These are phyloP conservation scores for Tridacna crocea DNA, from an alignment of 2,888 invertebrate species.

Conservation along the genomic window DNA sequence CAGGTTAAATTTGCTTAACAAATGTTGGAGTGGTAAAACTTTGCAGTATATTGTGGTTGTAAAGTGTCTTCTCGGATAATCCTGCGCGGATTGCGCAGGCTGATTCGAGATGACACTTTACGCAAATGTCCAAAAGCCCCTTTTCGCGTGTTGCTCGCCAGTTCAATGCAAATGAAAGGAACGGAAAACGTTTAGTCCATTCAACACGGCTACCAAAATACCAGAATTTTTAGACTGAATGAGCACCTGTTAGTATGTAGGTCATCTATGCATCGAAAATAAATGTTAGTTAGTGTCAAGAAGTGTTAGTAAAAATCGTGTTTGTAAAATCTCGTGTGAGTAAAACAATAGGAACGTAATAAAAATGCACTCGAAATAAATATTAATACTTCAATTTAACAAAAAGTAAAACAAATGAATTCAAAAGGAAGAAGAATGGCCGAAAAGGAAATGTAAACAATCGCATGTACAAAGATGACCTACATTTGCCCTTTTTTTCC, in stretches of 20 bases:
- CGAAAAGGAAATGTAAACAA: slow-evolving; percentile 21
- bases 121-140: too few relatives aligned
- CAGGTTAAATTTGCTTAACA: too few relatives aligned
- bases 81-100: too few relatives aligned
- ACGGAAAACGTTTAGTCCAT: too few relatives aligned
- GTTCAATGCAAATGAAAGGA: too few relatives aligned
- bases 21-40: too few relatives aligned
- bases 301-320: slow-evolving; percentile 13
- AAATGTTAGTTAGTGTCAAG: not conserved
- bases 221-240: not conserved
- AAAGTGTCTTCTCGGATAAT: too few relatives aligned
- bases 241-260: slow-evolving; percentile 7
- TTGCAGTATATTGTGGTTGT: too few relatives aligned
- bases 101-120: too few relatives aligned
- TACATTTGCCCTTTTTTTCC: not conserved
- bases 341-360: not conserved
- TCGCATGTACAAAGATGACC: slow-evolving; percentile 17
- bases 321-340: not conserved
- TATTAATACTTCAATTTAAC: not conserved
- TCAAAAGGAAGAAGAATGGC: slow-evolving; percentile 18
- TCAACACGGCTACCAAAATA: too few relatives aligned
- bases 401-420: not conserved
- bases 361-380: not conserved
- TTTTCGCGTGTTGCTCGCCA: too few relatives aligned
- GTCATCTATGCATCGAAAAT: slow-evolving; percentile 11